Base-by-base conservation (phyloP, 2,888 invertebrate genomes). In the Kryphioiulus occultus region DNA sequence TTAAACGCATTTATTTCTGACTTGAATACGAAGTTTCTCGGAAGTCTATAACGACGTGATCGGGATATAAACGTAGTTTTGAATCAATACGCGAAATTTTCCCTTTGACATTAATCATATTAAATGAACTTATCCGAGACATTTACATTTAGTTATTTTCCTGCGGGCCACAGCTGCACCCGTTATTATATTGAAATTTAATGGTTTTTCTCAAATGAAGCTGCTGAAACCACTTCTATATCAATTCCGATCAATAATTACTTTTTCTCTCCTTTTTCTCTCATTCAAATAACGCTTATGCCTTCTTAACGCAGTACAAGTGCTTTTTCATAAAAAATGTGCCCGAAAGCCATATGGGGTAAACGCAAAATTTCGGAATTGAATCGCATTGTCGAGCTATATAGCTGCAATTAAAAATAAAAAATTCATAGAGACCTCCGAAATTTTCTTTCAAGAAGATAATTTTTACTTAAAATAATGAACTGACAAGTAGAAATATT, bases 111-210 rank as follows among this genome's bases (percentile, higher is more conserved):
- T 68, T 68, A 68, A 68, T 68, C 68, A 68, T 68, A 68, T 68
- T 68, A 68, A 68, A 68, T 68, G 68, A 68, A 68, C 68, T 68
- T 68, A 68, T 68, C 12, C 68, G 22, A 68, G 68, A 68, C 68
- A 68, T 68, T 68, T 68, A 68, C 68, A 68, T 68, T 68, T 68
- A 68, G 68, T 68, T 68, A 68, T 68, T 68, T 68, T 68, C 68
- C 68, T 68, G 26, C 68, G 26, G 68, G 68, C 68, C 68, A 68
- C 68, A 68, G 68, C 68, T 68, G 68, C 68, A 68, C 68, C 26
- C 26, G 68, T 68, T 68, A 68, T 68, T 68, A 68, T 68, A 68
- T 68, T 68, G 68, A 68, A 68, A 68, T 68, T 68, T 68, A 68
- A 68, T 26, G 68, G 68, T 68, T 68, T 68, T 68, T 26, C 68